phyloP scores from a whole-genome alignment of 37 sponge, comb jelly and placozoan genomes.

The Aplysina aerophoba region DNA sequence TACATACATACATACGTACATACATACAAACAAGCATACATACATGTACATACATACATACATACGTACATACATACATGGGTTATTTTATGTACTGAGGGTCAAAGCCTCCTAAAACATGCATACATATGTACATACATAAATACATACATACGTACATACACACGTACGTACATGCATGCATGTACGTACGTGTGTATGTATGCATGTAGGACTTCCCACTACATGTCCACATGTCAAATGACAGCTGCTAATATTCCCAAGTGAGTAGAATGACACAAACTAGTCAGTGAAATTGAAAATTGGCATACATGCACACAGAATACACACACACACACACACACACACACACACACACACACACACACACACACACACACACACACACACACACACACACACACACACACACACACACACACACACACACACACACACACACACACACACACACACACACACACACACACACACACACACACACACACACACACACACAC shows the following conservation, averaged over 20 bases:
- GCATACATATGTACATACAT: neutral
- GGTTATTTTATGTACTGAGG: neutral
- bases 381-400: too few species aligned
- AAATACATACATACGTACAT: neutral
- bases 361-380: too few species aligned
- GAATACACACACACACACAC: too few species aligned
- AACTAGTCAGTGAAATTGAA: neutral
- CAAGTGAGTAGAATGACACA: neutral
- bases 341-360: too few species aligned
- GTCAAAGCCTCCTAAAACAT: neutral
- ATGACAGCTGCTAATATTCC: neutral
- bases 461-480: too few species aligned
- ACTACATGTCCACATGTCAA: neutral
- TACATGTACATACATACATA: constrained; percentile 1
- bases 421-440: too few species aligned
- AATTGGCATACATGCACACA: neutral
- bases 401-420: too few species aligned
- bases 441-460: too few species aligned
- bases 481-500: too few species aligned
- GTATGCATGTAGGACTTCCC: neutral
- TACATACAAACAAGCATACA: neutral
- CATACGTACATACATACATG: neutral
- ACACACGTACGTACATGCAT: neutral
- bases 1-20: neutral
- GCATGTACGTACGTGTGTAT: neutral